Conservation (phyloP, 2,888 invertebrate genomes). For the Lysandra coridon region DNA sequence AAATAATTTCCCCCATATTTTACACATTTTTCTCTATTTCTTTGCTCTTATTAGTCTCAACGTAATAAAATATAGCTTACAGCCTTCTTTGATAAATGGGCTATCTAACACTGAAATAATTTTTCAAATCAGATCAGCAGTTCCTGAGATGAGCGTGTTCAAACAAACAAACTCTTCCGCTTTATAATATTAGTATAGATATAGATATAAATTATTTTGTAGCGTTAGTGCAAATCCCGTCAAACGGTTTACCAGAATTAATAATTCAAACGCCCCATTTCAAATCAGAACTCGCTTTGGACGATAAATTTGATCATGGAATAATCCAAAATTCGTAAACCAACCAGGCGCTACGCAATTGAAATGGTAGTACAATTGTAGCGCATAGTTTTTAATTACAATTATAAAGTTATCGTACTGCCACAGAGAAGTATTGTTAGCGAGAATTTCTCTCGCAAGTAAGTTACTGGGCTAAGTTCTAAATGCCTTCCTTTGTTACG, state of each 20-base stretch:
- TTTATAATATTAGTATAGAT: no score
- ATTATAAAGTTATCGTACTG: background rate
- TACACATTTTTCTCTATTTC: no score
- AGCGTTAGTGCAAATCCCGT: background rate
- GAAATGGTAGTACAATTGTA: background rate
- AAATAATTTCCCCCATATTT: no score
- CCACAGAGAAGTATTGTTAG: background rate
- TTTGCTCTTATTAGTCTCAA: no score
- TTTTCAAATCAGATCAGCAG: no score
- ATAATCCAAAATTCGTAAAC: slow-evolving; percentile 11
- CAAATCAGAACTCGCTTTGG: slow-evolving; percentile 18
- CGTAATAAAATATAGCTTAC: no score
- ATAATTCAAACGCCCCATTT: slow-evolving; percentile 24
- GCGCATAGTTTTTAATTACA: slow-evolving; percentile 9
- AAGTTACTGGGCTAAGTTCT: slow-evolving; percentile 9
- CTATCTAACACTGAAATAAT: no score
- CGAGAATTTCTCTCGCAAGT: slow-evolving; percentile 18
- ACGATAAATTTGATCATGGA: slow-evolving; percentile 9
- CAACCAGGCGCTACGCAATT: background rate
- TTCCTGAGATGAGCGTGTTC: no score
- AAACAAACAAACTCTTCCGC: no score
- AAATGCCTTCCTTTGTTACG: slow-evolving; percentile 5
- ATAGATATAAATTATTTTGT: background rate
- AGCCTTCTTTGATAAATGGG: no score
- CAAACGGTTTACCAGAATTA: slow-evolving; percentile 11